Evolutionary conservation across 2,888 invertebrate genomes (phyloP).

Genomic region (Drosophila mercatorum): DNA sequence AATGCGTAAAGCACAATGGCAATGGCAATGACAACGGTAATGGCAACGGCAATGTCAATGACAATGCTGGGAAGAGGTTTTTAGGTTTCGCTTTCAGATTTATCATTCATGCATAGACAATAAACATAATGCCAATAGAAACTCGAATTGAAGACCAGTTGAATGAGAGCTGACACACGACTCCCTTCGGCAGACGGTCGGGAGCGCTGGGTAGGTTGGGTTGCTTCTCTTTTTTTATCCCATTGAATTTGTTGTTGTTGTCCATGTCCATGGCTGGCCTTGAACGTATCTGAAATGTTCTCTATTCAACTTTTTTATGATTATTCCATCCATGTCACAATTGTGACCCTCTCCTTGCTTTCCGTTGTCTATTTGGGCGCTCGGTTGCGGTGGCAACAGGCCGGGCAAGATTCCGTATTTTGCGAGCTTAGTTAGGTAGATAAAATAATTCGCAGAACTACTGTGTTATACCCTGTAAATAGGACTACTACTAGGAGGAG

Average conservation of each 20-base stretch:
- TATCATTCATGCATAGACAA: slow-evolving; percentile 60
- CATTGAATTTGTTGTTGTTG: slow-evolving; percentile 23
- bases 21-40: slow-evolving; percentile 6
- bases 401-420: slow-evolving; percentile 56
- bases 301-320: slow-evolving; percentile 64
- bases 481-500: not conserved
- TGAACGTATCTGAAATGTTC: slow-evolving; percentile 36
- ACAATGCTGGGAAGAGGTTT: not conserved
- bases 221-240: not conserved
- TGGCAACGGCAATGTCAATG: not conserved
- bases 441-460: not conserved
- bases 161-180: slow-evolving; percentile 31
- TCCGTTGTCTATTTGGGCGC: slow-evolving; percentile 34
- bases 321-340: slow-evolving; percentile 47
- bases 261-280: slow-evolving; percentile 32
- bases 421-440: not conserved
- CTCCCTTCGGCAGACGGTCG: not conserved
- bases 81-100: slow-evolving; percentile 9
- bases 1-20: slow-evolving; percentile 33
- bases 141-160: slow-evolving; percentile 42
- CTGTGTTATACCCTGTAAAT: not conserved
- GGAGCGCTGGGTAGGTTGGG: not conserved
- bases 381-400: slow-evolving; percentile 65
- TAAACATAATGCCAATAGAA: slow-evolving; percentile 41
- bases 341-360: not conserved